These are phyloP conservation scores for Drosophila pegasa DNA, from an alignment of 2,888 invertebrate species.

Conservation along the genomic window DNA sequence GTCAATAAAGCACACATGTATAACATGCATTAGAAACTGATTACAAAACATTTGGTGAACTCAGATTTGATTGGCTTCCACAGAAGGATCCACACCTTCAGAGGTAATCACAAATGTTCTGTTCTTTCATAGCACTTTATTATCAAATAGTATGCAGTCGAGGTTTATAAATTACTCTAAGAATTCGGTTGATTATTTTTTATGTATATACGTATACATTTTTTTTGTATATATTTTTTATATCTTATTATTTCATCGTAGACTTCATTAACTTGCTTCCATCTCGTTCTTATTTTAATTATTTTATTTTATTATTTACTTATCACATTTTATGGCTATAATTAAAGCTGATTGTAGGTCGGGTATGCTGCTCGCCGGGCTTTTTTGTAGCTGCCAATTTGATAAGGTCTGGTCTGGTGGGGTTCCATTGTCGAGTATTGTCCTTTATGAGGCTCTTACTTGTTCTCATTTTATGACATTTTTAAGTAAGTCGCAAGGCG, in stretches of 20 bases:
- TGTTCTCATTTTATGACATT: conserved; percentile 70
- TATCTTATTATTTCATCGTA: background rate
- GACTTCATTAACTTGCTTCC: background rate
- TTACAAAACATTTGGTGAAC: too few species aligned
- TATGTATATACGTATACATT: too few species aligned
- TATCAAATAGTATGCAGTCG: background rate
- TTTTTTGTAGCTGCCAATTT: conserved; percentile 3
- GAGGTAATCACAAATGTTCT: too few species aligned
- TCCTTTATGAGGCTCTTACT: conserved; percentile 53
- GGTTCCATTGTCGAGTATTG: conserved; percentile 49
- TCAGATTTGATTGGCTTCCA: too few species aligned
- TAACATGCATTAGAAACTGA: too few species aligned
- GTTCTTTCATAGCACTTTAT: too few species aligned
- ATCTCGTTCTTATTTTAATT: background rate
- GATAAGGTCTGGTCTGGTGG: conserved; percentile 15
- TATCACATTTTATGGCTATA: background rate
- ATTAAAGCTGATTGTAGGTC: conserved; percentile 11
- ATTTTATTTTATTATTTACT: conserved; percentile 6
- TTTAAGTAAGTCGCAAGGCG: conserved; percentile 74
- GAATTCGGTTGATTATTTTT: background rate
- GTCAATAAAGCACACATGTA: too few species aligned
- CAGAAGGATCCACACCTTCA: too few species aligned
- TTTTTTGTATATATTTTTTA: background rate
- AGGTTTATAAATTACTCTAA: background rate
- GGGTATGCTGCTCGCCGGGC: background rate